Base-by-base conservation (phyloP, 2,113 vertebrate species). In the Hippocampus zosterae region DNA sequence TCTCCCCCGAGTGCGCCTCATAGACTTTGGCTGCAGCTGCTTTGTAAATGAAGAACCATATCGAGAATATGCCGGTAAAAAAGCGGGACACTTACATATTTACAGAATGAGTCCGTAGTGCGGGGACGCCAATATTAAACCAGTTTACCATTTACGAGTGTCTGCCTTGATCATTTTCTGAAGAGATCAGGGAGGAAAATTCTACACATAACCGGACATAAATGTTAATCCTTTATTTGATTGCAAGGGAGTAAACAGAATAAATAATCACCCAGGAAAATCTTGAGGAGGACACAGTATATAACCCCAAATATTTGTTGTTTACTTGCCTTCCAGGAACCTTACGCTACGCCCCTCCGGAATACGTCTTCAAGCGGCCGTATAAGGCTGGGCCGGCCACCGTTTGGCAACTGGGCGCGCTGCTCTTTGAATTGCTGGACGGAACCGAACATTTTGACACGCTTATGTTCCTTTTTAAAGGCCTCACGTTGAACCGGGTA, bases 21-120 rank as follows among this genome's bases (percentile, higher is more conserved):
- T 67, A 37, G 65, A 67, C 29, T 67, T 67, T 7, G 65, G 65
- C 50, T 67, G 65, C 21, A 40, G 65, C 65, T 67, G 65, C 33
- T 40, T 40, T 3, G 65, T 67, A 4, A 37, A 40, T 25, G 50
- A 53, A 8, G 48, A 55, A 23, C 48, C 65, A 0, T 53, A 67
- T 53, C 48, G 18, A 37, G 23, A 53, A 37, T 67, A 40, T 40
- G 29, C 48, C 11, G 65, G 65, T 67, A 33, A 60, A 37, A 37
- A 37, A 19, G 27, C 7, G 6, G 6, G 25, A 23, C 19, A 44
- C 33, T 37, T 37, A 6, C 0, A 37, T 37, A 37, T 37, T 37
- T 37, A 37, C 33, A 37, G 33, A 37, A 37, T 5, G 33, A 37
- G 33, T 37, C 33, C 33, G 6, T 37, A 37, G 33, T 37, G 6